Base-by-base conservation (phyloP, 2,888 invertebrate genomes). In the Agrochola litura region DNA sequence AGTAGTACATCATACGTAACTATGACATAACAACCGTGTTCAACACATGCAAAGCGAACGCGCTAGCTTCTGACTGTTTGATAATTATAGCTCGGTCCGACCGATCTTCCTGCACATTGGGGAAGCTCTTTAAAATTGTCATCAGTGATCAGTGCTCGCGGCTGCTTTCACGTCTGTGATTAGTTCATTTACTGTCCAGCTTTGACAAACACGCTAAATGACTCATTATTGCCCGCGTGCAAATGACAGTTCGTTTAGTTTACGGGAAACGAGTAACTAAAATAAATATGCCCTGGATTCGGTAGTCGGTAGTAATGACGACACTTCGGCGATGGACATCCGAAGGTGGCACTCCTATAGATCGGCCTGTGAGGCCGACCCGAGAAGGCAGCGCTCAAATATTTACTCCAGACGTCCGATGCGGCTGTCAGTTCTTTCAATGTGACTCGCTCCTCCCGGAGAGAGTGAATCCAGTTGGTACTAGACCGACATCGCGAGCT, bases 381-480 rank as follows among this genome's bases (percentile, higher is more conserved):
- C 97, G 98, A 90, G 97, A 97, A 92, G 97, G 98, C 92, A 97
- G 98, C 92, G 97, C 98, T 86, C 97, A 98, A 89, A 97, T 98
- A 88, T 97, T 97, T 89, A 97, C 98, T 80, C 97, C 98, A 91
- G 98, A 98, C 93, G 98, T 98, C 82, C 98, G 98, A 89, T 98
- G 98, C 95, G 98, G 97, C 87, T 98, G 98, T 96, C 98, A 98
- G 96, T 98, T 98, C 95, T 98, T 97, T 95, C 98, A 98, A 96
- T 97, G 98, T 93, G 98, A 98, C 94, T 98, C 98, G 81, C 95
- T 98, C 89, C 96, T 98, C 89, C 98, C 98, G 81, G 98, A 98
- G 93, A 97, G 98, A 92, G 96, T 97, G 76, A 98, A 98, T 93
- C 97, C 98, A 84, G 96, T 97, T 88, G 97, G 97, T 93, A 97